phyloP scores from a whole-genome alignment of 2,888 invertebrate species.

The Phengaris alcon region DNA sequence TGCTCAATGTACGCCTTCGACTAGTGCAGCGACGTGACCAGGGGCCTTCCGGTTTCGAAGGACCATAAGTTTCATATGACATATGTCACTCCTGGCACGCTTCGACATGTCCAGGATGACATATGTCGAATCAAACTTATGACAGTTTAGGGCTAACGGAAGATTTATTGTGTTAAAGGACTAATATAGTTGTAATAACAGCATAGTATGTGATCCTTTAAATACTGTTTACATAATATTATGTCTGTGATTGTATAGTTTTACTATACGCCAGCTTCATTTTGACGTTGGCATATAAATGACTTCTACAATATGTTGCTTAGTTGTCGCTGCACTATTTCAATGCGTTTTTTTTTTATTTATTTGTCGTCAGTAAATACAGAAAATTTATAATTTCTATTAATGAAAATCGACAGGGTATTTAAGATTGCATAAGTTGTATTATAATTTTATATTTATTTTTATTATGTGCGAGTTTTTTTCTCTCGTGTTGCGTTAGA shows the following conservation, averaged over 20 bases:
- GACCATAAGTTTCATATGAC: not conserved
- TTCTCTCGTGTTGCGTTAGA: slow-evolving; percentile 51
- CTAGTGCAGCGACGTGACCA: slow-evolving; percentile 43
- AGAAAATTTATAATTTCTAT: slow-evolving; percentile 49
- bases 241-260: slow-evolving; percentile 40
- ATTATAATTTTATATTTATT: slow-evolving; percentile 73
- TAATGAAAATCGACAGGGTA: slow-evolving; percentile 77
- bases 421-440: slow-evolving; percentile 77
- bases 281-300: slow-evolving; percentile 32
- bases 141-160: not conserved
- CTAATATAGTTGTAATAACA: slow-evolving; percentile 1
- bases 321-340: slow-evolving; percentile 43
- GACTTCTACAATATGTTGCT: slow-evolving; percentile 20
- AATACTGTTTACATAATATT: slow-evolving; percentile 4
- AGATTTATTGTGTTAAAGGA: not conserved
- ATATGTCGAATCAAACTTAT: not conserved
- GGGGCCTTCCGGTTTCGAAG: not conserved
- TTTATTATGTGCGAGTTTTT: slow-evolving; percentile 52
- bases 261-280: slow-evolving; percentile 33
- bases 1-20: slow-evolving; percentile 39
- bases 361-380: slow-evolving; percentile 52
- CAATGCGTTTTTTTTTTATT: slow-evolving; percentile 43
- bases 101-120: not conserved
- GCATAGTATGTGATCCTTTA: not conserved
- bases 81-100: not conserved